Evolutionary conservation across 2,113 vertebrate species (phyloP).

Genomic region (Corythaeola cristata): DNA sequence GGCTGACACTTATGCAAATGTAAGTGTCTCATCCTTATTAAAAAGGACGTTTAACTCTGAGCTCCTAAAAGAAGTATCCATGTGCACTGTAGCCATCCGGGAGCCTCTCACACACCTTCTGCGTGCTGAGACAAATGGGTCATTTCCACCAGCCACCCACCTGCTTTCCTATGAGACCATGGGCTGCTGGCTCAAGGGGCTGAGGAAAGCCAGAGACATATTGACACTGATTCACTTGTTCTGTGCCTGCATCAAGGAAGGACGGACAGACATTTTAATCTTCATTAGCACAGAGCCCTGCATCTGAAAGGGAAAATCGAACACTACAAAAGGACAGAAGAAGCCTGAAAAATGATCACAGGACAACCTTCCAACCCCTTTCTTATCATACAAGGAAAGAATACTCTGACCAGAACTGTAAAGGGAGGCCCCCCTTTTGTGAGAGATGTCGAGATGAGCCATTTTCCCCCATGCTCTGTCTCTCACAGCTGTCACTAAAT

Average conservation of each 20-base stretch:
- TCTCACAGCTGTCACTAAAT: neutral
- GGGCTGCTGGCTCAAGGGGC: neutral
- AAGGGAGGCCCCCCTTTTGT: neutral
- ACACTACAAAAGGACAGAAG: neutral
- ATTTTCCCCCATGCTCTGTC: neutral
- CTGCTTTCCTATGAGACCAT: neutral
- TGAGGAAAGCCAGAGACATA: neutral
- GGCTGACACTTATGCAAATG: conserved; percentile 12
- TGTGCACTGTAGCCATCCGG: neutral
- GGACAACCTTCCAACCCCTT: neutral
- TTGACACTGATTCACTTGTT: neutral
- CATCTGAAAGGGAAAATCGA: neutral
- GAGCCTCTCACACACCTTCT: neutral
- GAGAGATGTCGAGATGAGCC: neutral
- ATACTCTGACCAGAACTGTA: neutral
- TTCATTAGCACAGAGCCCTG: neutral
- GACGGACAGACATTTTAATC: neutral
- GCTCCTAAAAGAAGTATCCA: neutral
- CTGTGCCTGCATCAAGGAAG: neutral
- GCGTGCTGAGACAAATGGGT: neutral
- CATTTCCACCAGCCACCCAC: neutral
- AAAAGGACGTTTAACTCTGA: neutral
- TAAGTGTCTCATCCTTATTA: conserved; percentile 29
- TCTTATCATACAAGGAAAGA: neutral
- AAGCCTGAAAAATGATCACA: neutral